Evolutionary conservation across 2,113 vertebrate species (phyloP).

Genomic region (Helogale parvula): DNA sequence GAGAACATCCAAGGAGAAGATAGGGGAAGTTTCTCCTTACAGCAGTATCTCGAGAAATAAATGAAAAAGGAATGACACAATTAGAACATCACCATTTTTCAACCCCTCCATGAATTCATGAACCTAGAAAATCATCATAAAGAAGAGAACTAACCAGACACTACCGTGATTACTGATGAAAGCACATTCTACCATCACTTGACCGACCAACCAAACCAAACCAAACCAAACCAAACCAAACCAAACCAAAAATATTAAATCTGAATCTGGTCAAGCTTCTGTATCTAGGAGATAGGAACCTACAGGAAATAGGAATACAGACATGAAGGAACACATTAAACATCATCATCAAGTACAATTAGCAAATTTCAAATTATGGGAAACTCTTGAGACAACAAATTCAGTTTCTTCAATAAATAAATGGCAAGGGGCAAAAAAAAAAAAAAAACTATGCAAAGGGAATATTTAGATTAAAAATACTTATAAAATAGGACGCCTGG

Average conservation of each 20-base stretch:
- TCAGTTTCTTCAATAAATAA: background rate
- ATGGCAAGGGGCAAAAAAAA: background rate
- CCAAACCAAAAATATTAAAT: background rate
- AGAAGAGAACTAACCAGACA: background rate
- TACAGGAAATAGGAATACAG: background rate
- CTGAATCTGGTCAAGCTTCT: background rate
- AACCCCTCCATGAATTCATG: background rate
- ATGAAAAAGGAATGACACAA: background rate
- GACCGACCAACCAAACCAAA: background rate
- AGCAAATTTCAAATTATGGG: constrained; percentile 4
- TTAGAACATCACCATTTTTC: background rate
- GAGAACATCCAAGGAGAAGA: background rate
- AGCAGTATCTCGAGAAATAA: background rate
- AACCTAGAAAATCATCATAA: background rate
- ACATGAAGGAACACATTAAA: background rate
- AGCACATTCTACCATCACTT: background rate
- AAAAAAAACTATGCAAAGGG: background rate
- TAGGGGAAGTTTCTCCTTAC: background rate
- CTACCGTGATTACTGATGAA: background rate
- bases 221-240: background rate
- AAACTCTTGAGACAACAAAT: background rate
- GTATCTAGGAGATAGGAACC: background rate
- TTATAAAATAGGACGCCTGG: background rate
- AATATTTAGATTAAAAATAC: background rate
- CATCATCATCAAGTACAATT: background rate